Evolutionary conservation across 2,797 vertebrate genomes (phyloP).

Genomic region (Gastrophryne carolinensis): DNA sequence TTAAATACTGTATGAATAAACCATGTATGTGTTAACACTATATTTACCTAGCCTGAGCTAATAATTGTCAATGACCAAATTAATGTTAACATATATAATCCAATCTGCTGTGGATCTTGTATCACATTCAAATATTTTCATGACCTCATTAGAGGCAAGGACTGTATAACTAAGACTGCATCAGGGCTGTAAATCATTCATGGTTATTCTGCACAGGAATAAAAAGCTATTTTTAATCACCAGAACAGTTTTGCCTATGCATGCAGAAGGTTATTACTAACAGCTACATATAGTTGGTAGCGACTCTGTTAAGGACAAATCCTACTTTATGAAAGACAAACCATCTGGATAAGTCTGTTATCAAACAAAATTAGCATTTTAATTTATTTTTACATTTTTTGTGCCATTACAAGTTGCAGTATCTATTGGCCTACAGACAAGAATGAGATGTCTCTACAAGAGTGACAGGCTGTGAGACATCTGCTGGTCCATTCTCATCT

Average conservation of each 20-base stretch:
- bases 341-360: neutral
- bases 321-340: neutral
- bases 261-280: conserved; percentile 43
- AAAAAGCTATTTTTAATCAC: conserved; percentile 52
- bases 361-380: neutral
- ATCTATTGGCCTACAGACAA: too few relatives aligned
- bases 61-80: conserved; percentile 15
- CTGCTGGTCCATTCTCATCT: too few relatives aligned
- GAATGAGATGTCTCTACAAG: too few relatives aligned
- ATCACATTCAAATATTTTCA: conserved; percentile 37
- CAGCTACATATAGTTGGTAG: conserved; percentile 10
- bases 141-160: conserved; percentile 46
- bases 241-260: conserved; percentile 37
- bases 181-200: conserved; percentile 50
- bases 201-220: conserved; percentile 48
- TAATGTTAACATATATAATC: conserved; percentile 34
- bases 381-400: neutral
- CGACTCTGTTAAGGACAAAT: neutral
- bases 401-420: neutral
- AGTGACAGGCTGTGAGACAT: neutral
- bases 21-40: neutral
- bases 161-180: conserved; percentile 41
- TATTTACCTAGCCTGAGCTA: conserved; percentile 12
- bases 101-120: conserved; percentile 21
- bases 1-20: conserved; percentile 1